Conservation (phyloP, 2,888 invertebrate species). For the Muscina levida region DNA sequence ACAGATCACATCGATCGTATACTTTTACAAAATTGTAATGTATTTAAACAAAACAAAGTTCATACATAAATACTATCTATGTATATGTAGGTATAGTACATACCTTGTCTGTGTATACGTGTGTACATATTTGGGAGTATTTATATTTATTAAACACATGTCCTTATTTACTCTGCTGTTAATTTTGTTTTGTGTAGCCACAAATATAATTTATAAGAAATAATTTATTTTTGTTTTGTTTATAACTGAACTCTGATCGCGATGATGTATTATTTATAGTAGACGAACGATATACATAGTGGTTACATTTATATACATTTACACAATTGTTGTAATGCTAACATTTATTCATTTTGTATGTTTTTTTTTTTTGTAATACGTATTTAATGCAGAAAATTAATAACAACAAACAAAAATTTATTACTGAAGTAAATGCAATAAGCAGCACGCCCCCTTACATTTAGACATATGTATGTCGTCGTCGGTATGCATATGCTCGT, state of each 20-base stretch:
- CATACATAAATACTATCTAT: not conserved
- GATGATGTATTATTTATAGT: conserved; percentile 57
- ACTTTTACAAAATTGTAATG: conserved; percentile 9
- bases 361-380: conserved; percentile 55
- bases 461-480: conserved; percentile 43
- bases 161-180: conserved; percentile 8
- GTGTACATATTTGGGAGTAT: conserved; percentile 1
- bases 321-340: too few relatives aligned
- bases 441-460: too few relatives aligned
- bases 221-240: conserved; percentile 42
- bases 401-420: conserved; percentile 11
- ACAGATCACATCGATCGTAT: conserved; percentile 14
- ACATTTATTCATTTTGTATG: conserved; percentile 60
- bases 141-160: conserved; percentile 15
- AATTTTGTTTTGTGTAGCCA: conserved; percentile 4
- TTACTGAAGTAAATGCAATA: conserved; percentile 42
- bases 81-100: too few relatives aligned
- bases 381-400: conserved; percentile 61
- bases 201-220: conserved; percentile 23
- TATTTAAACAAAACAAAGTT: conserved; percentile 3
- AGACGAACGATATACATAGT: conserved; percentile 46
- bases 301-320: conserved; percentile 53
- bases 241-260: conserved; percentile 55
- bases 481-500: too few relatives aligned
- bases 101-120: not conserved